phyloP scores from a whole-genome alignment of 2,113 vertebrate genomes.

The Holacanthus passer region DNA sequence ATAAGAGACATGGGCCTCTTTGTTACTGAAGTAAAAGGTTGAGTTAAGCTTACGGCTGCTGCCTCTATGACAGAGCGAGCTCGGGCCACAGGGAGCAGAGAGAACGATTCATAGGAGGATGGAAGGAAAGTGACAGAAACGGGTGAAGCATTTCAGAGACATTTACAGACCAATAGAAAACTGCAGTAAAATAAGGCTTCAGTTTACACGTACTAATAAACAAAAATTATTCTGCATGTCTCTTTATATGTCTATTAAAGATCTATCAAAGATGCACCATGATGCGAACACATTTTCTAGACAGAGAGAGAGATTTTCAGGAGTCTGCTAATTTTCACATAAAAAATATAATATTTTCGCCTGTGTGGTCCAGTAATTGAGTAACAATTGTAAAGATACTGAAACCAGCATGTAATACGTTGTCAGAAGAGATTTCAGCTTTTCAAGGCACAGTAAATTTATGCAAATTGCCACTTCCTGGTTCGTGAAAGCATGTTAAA shows the following conservation, averaged over 20 bases:
- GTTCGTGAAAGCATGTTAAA: conserved; percentile 55
- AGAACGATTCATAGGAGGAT: conserved; percentile 51
- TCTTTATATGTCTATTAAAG: neutral
- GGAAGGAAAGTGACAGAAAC: conserved; percentile 51
- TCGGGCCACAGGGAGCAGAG: conserved; percentile 48
- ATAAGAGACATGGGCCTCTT: conserved; percentile 84
- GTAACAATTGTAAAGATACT: neutral
- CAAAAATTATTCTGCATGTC: neutral
- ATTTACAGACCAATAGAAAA: conserved; percentile 25
- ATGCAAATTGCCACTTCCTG: conserved; percentile 64
- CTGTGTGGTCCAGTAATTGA: conserved; percentile 10
- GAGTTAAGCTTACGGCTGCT: conserved; percentile 83
- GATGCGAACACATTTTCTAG: neutral
- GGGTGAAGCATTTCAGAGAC: conserved; percentile 52
- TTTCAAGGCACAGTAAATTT: conserved; percentile 15
- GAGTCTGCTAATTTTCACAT: too few species aligned
- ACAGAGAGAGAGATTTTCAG: too few species aligned
- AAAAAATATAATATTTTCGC: neutral
- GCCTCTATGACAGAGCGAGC: conserved; percentile 67
- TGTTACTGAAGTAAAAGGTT: conserved; percentile 87
- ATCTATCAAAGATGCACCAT: neutral
- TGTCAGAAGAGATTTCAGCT: conserved; percentile 29
- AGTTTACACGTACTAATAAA: conserved; percentile 1
- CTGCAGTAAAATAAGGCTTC: conserved; percentile 7
- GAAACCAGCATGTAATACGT: conserved; percentile 13